Evolutionary conservation across 2,888 invertebrate species (phyloP).

Genomic region (Buathra laborator): DNA sequence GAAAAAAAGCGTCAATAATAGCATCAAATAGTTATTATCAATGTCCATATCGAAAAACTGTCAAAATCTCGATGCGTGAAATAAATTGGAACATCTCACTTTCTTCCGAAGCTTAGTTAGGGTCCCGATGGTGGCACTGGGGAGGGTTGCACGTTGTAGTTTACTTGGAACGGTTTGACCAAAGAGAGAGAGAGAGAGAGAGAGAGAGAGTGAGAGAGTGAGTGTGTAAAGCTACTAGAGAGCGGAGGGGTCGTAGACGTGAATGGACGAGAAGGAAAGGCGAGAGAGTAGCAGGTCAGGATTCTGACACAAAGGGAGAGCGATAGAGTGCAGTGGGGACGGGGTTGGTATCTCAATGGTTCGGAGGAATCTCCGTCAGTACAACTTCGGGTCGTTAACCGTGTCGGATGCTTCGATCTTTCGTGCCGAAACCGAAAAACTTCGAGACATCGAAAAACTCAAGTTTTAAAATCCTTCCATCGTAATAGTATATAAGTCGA

Average conservation of each 20-base stretch:
- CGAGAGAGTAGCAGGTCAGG: slow-evolving; percentile 32
- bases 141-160: slow-evolving; percentile 30
- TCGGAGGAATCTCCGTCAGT: slow-evolving; percentile 16
- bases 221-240: background rate
- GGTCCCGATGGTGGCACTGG: slow-evolving; percentile 48
- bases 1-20: background rate
- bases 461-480: background rate
- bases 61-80: background rate
- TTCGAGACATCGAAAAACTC: background rate
- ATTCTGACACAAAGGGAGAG: slow-evolving; percentile 42
- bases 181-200: no score
- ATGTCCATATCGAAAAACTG: background rate
- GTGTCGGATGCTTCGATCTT: slow-evolving; percentile 4
- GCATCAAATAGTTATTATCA: background rate
- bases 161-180: slow-evolving; percentile 10
- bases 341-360: slow-evolving; percentile 25
- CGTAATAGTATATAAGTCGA: background rate
- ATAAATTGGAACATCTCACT: background rate
- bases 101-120: slow-evolving; percentile 32
- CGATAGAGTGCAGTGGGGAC: slow-evolving; percentile 21
- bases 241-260: slow-evolving; percentile 32
- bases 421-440: background rate
- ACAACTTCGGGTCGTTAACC: background rate
- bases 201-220: no score
- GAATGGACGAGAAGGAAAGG: slow-evolving; percentile 18